Evolutionary conservation across 1,140 invertebrate genomes (phyloP), one percentile per base, ranked within the genome.

Genomic region (Stenopsyche tienmushanensis): DNA sequence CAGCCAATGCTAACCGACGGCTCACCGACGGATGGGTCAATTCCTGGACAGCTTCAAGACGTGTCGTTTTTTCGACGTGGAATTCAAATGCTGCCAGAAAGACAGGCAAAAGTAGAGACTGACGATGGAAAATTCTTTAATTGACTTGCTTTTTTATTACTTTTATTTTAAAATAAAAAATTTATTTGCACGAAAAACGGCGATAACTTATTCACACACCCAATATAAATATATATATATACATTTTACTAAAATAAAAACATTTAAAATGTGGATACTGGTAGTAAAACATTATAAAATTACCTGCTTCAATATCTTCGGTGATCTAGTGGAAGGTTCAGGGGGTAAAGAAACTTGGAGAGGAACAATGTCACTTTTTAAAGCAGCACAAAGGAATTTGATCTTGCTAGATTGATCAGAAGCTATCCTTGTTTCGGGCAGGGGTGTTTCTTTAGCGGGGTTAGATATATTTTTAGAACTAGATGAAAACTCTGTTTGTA

Each of bases 311-410:
- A 76, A 73, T 15, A 79, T 71, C 17, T 77, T 72, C 1, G 80
- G 78, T 41, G 79, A 79, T 63, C 77, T 77, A 26, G 80, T 74
- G 25, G 71, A 64, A 15, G 84, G 82, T 73, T 89, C 87, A 10
- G 86, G 85, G 20, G 87, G 87, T 67, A 89, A 74, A 2, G 83
- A 82, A 9, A 89, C 88, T 52, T 87, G 86, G 53, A 90, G 75
- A 9, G 86, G 85, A 20, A 65, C 39, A 25, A 60, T 62, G 17
- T 70, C 69, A 41, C 44, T 62, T 47, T 70, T 60, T 18, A 62
- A 25, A 64, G 29, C 20, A 26, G 59, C 21, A 58, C 58, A 55
- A 34, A 66, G n/a, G 41, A 63, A 62, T 7, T 66, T 66, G 49
- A 70, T 70, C 41, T 58, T 69, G 21, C 26, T 64, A 8, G 65